phyloP scores from a whole-genome alignment of 2,797 vertebrate species.

The Bovichtus variegatus region DNA sequence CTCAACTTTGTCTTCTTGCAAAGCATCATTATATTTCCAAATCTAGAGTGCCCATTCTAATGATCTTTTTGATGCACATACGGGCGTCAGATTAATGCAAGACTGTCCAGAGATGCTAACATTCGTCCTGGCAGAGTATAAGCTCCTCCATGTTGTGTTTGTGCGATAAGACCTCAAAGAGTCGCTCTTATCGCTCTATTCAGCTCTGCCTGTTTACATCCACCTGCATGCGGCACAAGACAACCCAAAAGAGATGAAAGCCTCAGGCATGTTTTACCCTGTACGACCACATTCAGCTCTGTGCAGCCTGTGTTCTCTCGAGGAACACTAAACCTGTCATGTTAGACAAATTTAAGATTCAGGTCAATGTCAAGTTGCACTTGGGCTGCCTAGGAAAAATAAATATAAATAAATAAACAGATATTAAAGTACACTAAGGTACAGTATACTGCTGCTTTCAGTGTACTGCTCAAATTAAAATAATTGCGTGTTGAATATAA shows the following conservation, averaged over 20 bases:
- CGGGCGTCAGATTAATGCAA: constrained; percentile 65
- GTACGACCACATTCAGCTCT: constrained; percentile 65
- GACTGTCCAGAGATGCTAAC: constrained; percentile 68
- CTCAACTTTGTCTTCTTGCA: constrained; percentile 26
- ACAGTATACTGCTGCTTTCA: no score
- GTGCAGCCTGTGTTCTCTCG: constrained; percentile 35
- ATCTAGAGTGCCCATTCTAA: constrained; percentile 76
- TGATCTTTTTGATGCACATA: constrained; percentile 78
- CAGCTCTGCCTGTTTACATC: constrained; percentile 80
- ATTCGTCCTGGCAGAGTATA: constrained; percentile 54
- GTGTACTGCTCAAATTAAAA: no score
- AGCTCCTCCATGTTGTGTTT: constrained; percentile 71
- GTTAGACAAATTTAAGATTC: constrained; percentile 3
- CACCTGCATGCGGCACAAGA: constrained; percentile 76
- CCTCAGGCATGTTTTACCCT: constrained; percentile 78
- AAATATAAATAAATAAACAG: no score
- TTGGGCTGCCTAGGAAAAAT: not conserved
- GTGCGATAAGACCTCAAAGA: constrained; percentile 82
- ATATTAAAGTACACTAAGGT: no score
- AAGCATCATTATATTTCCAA: constrained; percentile 49
- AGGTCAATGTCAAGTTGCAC: not conserved
- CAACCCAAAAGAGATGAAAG: constrained; percentile 77
- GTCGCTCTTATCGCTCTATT: constrained; percentile 72
- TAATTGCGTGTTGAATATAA: no score
- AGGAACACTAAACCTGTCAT: constrained; percentile 22